Conservation (phyloP, 2,113 vertebrate genomes). For the Campylomormyrus tamandua region DNA sequence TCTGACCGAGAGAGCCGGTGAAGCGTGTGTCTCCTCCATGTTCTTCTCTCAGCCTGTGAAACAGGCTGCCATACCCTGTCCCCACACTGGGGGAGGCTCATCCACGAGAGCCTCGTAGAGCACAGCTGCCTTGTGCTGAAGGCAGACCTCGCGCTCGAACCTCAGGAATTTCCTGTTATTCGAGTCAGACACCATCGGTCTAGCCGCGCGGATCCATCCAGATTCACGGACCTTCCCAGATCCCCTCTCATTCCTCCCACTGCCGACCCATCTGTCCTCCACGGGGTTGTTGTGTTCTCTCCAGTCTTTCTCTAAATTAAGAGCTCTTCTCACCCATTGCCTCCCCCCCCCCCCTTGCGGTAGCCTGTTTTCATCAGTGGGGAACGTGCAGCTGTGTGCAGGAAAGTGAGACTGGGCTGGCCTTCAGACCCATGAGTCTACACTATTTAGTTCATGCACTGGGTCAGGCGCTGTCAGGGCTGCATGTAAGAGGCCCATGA, state of each 20-base stretch:
- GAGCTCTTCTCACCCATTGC: not conserved
- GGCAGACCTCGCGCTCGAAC: not conserved
- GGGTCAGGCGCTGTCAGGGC: not conserved
- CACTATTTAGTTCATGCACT: not conserved
- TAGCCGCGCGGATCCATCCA: not conserved
- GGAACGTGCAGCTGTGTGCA: slow-evolving; percentile 47
- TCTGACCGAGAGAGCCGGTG: not conserved
- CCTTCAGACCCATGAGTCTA: not conserved
- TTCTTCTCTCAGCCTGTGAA: not conserved
- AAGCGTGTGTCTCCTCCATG: not conserved
- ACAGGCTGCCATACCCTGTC: not conserved
- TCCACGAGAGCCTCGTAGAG: not conserved
- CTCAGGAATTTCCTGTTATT: slow-evolving; percentile 6
- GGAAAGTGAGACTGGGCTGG: slow-evolving; percentile 30
- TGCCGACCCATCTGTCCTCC: slow-evolving; percentile 4
- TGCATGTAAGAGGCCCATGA: not conserved
- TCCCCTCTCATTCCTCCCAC: slow-evolving; percentile 1
- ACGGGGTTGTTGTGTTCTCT: not conserved
- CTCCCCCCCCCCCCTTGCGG: slow-evolving; percentile 18
- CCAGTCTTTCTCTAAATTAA: not conserved
- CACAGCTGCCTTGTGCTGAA: not conserved
- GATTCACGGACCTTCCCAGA: not conserved
- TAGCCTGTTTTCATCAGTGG: slow-evolving; percentile 43
- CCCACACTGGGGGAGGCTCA: not conserved
- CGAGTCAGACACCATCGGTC: not conserved